Percentiles rank a stretch among this genome's conserved stretches.
Evolutionary conservation across 2,113 vertebrate genomes (phyloP).

Genomic region (Phainopepla nitens): DNA sequence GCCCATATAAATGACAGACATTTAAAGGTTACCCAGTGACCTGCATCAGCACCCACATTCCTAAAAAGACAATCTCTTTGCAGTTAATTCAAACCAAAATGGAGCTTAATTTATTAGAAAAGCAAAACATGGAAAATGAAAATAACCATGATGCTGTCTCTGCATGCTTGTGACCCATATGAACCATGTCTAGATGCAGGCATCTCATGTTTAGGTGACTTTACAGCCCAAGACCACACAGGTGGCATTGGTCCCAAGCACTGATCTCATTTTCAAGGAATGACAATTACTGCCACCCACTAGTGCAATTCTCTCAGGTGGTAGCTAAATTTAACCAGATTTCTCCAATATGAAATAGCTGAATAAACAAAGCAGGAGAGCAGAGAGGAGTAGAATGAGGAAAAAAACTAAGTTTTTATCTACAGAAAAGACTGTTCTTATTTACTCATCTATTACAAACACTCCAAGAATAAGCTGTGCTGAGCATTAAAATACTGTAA

Average conservation of each 20-base stretch:
- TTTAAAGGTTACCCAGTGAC: not conserved
- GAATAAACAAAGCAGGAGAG: not conserved
- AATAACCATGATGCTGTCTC: not conserved
- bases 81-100: not conserved
- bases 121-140: not conserved
- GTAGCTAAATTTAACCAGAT: not conserved
- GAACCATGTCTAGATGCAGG: not conserved
- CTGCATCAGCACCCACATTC: not conserved
- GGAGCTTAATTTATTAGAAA: not conserved
- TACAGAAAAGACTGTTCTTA: not conserved
- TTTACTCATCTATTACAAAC: not conserved
- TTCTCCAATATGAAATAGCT: not conserved
- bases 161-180: not conserved
- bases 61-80: not conserved
- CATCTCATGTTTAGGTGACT: not conserved
- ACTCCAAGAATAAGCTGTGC: not conserved
- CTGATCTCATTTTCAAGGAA: not conserved
- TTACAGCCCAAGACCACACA: not conserved
- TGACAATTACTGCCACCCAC: not conserved
- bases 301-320: not conserved
- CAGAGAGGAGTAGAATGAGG: not conserved
- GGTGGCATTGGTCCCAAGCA: not conserved
- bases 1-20: not conserved
- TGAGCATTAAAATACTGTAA: not conserved
- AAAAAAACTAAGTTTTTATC: not conserved